These are phyloP conservation scores for Sebastes iracundus DNA, from an alignment of 2,797 vertebrate species.

Conservation along the genomic window DNA sequence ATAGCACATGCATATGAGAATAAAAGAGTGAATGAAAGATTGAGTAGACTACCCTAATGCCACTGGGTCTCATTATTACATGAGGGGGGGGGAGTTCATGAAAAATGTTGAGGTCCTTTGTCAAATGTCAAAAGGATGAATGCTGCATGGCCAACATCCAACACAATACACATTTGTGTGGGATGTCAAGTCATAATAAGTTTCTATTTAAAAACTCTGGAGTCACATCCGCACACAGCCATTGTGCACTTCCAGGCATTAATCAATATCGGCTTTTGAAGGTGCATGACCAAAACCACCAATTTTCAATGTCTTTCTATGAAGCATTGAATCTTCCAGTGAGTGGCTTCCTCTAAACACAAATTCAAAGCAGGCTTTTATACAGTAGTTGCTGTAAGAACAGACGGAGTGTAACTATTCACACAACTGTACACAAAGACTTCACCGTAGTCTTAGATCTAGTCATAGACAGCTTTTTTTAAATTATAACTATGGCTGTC, in stretches of 20 bases:
- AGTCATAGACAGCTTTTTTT: not conserved
- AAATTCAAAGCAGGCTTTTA: not conserved
- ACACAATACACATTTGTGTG: constrained; percentile 55
- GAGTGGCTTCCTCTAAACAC: not conserved
- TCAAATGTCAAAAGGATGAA: constrained; percentile 68
- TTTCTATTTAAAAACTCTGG: constrained; percentile 53
- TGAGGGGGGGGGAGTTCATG: constrained; percentile 40
- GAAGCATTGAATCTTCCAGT: not conserved
- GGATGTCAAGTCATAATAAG: constrained; percentile 40
- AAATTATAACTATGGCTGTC: not conserved
- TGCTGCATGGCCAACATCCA: constrained; percentile 46
- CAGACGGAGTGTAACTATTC: constrained; percentile 4
- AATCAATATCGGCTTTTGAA: constrained; percentile 42
- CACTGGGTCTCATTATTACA: constrained; percentile 63
- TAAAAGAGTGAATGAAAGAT: constrained; percentile 71
- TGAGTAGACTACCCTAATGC: constrained; percentile 60
- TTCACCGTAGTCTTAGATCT: not conserved
- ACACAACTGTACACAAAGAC: constrained; percentile 13
- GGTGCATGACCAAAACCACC: constrained; percentile 1
- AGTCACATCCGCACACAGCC: constrained; percentile 5
- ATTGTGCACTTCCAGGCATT: constrained; percentile 14
- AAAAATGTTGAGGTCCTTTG: constrained; percentile 65
- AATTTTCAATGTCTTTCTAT: constrained; percentile 13
- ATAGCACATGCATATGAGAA: constrained; percentile 68
- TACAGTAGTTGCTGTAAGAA: not conserved